Evolutionary conservation across 1,140 invertebrate species (phyloP), one percentile per base, ranked within the genome.

Genomic region (Zaprionus vittiger): DNA sequence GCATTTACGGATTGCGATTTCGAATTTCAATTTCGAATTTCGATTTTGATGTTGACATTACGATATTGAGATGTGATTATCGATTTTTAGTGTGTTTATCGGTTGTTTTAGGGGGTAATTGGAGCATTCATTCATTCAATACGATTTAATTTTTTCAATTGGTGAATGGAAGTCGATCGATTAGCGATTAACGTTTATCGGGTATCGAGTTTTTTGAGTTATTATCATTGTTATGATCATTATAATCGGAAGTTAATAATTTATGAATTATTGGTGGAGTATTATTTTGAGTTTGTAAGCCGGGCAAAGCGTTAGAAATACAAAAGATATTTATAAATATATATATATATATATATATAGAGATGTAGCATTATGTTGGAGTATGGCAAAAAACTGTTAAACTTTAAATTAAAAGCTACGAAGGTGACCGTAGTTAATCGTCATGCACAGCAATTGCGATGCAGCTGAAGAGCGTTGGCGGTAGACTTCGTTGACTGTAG

Each of bases 241-340:
- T 59, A 41, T 77, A 54, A 28, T 74, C 22, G 37, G 63, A 20
- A 72, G 26, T 52, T 64, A 11, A 26, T 57, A 41, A 26, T 74
- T 60, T 14, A 49, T 62, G 20, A 34, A 14, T 38, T 65, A 49
- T 41, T 57, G 17, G 20, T 68, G 47, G 47, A 52, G 47, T 5
- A 52, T 52, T 24, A 24, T 63, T 77, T 78, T 75, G 24, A 41
- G 15, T 82, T 87, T 62, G 47, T 67, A 92, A 92, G 91, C 91
- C 91, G 91, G 91, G 91, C 91, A 92, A 92, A 92, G 91, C 91
- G 77, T 89, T 83, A 82, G 86, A 77, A 91, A 87, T 85, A 91
- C 76, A 84, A 80, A 79, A 83, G 81, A 77, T 80, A 79, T 60
- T 44, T 68, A 69, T 60, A 68, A 47, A 52, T 66, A 38, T 26